Percentiles rank a stretch among this genome's conserved stretches.
Evolutionary conservation across 2,113 vertebrate species (phyloP).

Genomic region (Reinhardtius hippoglossoides): DNA sequence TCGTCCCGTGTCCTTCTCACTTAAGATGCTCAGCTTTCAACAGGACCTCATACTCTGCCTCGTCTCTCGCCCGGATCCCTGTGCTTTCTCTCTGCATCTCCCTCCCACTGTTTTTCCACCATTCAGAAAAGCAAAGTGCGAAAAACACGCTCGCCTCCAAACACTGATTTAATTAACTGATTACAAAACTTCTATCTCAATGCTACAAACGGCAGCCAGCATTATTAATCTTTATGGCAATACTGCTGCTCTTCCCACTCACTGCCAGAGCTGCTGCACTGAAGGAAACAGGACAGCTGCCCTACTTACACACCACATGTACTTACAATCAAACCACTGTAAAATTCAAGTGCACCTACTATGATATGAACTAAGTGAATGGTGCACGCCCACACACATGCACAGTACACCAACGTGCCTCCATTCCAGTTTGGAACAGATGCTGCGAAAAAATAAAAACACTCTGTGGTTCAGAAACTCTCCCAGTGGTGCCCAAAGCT

Average conservation of each 20-base stretch:
- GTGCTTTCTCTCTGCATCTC: background rate
- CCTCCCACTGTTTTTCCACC: constrained; percentile 58
- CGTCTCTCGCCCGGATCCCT: background rate
- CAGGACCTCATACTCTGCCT: constrained; percentile 55
- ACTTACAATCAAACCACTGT: constrained; percentile 40
- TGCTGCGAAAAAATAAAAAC: constrained; percentile 23
- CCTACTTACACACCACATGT: constrained; percentile 63
- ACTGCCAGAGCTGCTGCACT: constrained; percentile 47
- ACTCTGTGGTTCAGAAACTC: constrained; percentile 37
- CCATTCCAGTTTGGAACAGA: constrained; percentile 12
- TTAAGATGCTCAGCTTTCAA: constrained; percentile 61
- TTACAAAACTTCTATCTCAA: constrained; percentile 78
- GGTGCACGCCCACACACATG: background rate
- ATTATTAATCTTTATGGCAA: constrained; percentile 70
- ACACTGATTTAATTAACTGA: constrained; percentile 83
- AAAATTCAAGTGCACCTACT: constrained; percentile 38
- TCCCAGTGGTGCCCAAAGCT: constrained; percentile 50
- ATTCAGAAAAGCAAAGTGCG: constrained; percentile 70
- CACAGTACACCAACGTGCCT: background rate
- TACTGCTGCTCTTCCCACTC: constrained; percentile 61
- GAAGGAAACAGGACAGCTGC: constrained; percentile 58
- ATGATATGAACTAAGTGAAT: constrained; percentile 44
- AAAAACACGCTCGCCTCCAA: constrained; percentile 73
- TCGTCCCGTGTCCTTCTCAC: constrained; percentile 28
- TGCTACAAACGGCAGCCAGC: constrained; percentile 71